Evolutionary conservation across 2,888 invertebrate species (phyloP).

Genomic region (Hirudinaria manillensis): DNA sequence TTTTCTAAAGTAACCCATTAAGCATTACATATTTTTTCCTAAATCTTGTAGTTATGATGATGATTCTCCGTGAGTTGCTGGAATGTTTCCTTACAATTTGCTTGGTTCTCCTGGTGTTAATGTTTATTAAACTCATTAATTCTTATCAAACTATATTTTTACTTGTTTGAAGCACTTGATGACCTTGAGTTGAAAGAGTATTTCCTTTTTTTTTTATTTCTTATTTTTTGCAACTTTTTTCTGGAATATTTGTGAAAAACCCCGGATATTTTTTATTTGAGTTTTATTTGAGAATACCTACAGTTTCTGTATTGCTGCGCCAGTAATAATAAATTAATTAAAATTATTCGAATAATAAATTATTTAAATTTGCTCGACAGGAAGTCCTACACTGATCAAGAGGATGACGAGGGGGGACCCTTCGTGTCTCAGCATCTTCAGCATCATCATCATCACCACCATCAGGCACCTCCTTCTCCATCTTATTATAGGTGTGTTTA

Average conservation of each 20-base stretch:
- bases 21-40: neutral
- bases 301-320: too few relatives aligned
- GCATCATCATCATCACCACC: conserved; percentile 21
- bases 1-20: neutral
- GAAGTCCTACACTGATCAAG: conserved; percentile 37
- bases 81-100: neutral
- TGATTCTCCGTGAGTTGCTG: conserved; percentile 22
- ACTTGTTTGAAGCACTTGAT: too few relatives aligned
- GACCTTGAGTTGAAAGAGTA: too few relatives aligned
- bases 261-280: too few relatives aligned
- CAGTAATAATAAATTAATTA: too few relatives aligned
- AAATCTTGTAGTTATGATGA: conserved; percentile 23
- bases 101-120: neutral
- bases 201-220: too few relatives aligned
- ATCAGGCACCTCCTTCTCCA: conserved; percentile 35
- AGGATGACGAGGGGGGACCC: conserved; percentile 39
- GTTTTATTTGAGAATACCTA: too few relatives aligned
- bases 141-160: too few relatives aligned
- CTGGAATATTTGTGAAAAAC: too few relatives aligned
- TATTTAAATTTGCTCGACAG: conserved; percentile 32
- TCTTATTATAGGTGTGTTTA: conserved; percentile 39
- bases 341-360: too few relatives aligned
- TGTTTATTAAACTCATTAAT: too few relatives aligned
- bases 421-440: conserved; percentile 36
- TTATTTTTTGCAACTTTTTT: too few relatives aligned